Evolutionary conservation across 2,113 vertebrate genomes (phyloP), one percentile per base, ranked within the genome.

Genomic region (Pseudorectes ferrugineus): DNA sequence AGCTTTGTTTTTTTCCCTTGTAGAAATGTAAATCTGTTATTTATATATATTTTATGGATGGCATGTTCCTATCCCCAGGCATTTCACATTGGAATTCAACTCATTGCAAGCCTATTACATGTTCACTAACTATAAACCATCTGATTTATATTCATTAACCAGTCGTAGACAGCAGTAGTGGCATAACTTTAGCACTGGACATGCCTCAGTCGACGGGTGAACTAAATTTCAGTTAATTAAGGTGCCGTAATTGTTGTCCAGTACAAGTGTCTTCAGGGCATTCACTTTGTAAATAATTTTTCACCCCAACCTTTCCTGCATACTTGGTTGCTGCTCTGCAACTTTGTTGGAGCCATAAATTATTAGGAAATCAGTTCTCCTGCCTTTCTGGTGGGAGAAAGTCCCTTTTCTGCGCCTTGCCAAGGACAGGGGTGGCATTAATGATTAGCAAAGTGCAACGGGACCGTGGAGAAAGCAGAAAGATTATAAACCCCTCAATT

Each of bases 91-190:
- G 98, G 98, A 98, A 98, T 98, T 98, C 97, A 96, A 94, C 95
- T 97, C 97, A 73, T 97, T 98, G 97, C 97, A 96, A 98, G 92
- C 95, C 97, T 95, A 98, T 98, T 98, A 98, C 97, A 96, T 85
- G 97, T 98, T 98, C 92, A 83, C 98, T 98, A 98, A 98, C 98
- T 98, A 98, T 98, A 98, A 98, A 98, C 98, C 96, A 98, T 98
- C 98, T 98, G 98, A 98, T 98, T 98, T 98, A 98, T 98, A 98
- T 98, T 98, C 98, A 98, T 98, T 98, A 98, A 98, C 98, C 95
- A 98, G 97, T 97, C 83, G 80, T 92, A 97, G 97, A 98, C 97
- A 98, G 97, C 91, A 93, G 96, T 93, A 88, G 96, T 95, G 93
- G 74, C 95, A 96, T 96, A 97, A 94, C 98, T 98, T 97, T 78